Evolutionary conservation across 2,113 vertebrate species (phyloP), one percentile per base, ranked within the genome.

Genomic region (Martes martes): DNA sequence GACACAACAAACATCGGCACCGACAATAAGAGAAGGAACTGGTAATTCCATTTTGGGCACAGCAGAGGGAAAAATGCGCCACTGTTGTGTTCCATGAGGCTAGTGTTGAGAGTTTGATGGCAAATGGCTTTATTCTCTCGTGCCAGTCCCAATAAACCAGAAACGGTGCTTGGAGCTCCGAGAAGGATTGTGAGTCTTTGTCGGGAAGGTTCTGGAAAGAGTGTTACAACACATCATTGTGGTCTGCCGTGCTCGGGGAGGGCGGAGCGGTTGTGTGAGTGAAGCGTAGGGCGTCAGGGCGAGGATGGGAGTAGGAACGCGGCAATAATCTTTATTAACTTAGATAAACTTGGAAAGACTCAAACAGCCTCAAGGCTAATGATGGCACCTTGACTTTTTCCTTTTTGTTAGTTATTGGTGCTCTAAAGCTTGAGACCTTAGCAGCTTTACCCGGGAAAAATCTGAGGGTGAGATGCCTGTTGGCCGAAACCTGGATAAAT

Each of bases 171-270:
- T 81, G 57, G 55, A 24, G 26, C 47, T 42, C 63, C 67, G 55
- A 73, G 33, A 55, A 33, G 74, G 82, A 47, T n/a, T 55, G 7
- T 52, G 80, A 79, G n/a, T 61, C 39, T 39, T 93, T 50, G 6
- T 67, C 3, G 7, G n/a, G 71, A 80, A 81, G 9, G 81, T 94
- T 94, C 69, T 81, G 71, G 94, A 92, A 92, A 84, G 65, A 87
- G 59, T 50, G 9, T 21, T n/a, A 13, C 8, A 14, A 65, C 65
- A 19, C 6, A 28, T 92, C 52, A 61, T 42, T 6, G 6, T 26
- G 2, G 11, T 76, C 69, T 36, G 63, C 57, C 28, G 0, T n/a
- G 39, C 10, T 6, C 26, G 33, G 59, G n/a, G 55, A 79, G 33
- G 31, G n/a, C 2, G 2, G 24, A 33, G 11, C 36, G 3, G n/a